Evolutionary conservation across 2,797 vertebrate species (phyloP).

Genomic region (Halcyon badia): DNA sequence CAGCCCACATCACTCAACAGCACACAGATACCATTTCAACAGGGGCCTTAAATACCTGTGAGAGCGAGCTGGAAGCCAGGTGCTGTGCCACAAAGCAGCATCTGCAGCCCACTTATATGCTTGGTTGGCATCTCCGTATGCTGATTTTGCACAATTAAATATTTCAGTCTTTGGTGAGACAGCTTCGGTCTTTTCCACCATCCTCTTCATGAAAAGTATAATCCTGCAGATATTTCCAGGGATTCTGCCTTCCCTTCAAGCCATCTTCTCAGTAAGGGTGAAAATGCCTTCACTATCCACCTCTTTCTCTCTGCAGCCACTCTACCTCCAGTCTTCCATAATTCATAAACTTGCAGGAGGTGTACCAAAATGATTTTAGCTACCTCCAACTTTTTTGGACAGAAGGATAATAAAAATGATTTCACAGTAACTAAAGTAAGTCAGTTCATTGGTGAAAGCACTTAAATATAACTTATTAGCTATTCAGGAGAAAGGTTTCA

Average conservation of each 20-base stretch:
- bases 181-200: not conserved
- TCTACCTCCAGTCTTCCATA: conserved; percentile 21
- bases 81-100: not conserved
- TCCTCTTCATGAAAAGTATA: not conserved
- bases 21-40: not conserved
- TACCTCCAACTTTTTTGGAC: conserved; percentile 37
- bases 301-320: not conserved
- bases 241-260: not conserved
- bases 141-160: conserved; percentile 2
- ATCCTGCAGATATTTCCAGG: not conserved
- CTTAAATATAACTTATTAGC: conserved; percentile 59
- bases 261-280: not conserved
- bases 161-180: not conserved
- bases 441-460: conserved; percentile 60
- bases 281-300: not conserved
- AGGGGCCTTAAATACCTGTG: not conserved
- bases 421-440: conserved; percentile 41
- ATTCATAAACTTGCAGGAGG: conserved; percentile 43
- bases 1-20: not conserved
- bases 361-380: conserved; percentile 46
- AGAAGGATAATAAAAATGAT: conserved; percentile 60
- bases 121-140: not conserved
- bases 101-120: not conserved
- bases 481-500: conserved; percentile 65
- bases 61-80: not conserved